A percentile compares a stretch with the other conserved stretches of the same genome.
Evolutionary conservation across 2,113 vertebrate species (phyloP).

Genomic region (Ancistrus triradiatus): DNA sequence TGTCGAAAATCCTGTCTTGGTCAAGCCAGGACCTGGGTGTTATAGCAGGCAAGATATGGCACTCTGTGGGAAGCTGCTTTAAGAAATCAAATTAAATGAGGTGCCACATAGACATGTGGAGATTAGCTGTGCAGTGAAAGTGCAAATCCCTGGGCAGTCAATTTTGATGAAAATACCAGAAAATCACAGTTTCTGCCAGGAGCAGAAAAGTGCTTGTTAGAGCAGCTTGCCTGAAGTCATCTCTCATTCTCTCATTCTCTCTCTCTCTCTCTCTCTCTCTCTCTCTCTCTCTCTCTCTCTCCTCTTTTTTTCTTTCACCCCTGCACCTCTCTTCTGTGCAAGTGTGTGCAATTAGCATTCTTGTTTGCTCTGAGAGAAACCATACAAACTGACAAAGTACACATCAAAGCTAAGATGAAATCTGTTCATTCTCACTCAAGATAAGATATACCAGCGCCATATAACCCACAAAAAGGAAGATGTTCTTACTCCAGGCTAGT

Average conservation of each 20-base stretch:
- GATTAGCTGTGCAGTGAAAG: slow-evolving; percentile 40
- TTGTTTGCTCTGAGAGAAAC: slow-evolving; percentile 9
- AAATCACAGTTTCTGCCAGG: slow-evolving; percentile 41
- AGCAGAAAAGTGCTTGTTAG: slow-evolving; percentile 43
- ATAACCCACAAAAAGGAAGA: too few relatives aligned
- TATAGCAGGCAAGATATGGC: neutral
- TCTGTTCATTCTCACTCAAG: too few relatives aligned
- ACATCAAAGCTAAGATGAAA: too few relatives aligned
- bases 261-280: slow-evolving; percentile 14
- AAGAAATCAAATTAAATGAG: slow-evolving; percentile 37
- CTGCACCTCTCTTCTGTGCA: neutral
- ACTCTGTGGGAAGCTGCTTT: slow-evolving; percentile 13
- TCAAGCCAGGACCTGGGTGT: slow-evolving; percentile 2
- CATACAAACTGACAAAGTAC: neutral
- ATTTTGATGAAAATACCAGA: slow-evolving; percentile 45
- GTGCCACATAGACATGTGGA: slow-evolving; percentile 36
- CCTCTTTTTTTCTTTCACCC: neutral
- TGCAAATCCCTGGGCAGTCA: slow-evolving; percentile 38
- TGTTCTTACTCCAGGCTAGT: too few relatives aligned
- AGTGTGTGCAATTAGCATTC: slow-evolving; percentile 17
- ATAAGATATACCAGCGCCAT: too few relatives aligned
- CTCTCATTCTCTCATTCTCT: slow-evolving; percentile 13
- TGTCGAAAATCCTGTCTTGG: neutral
- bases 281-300: slow-evolving; percentile 7
- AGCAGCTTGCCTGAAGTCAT: slow-evolving; percentile 32